phyloP scores from a whole-genome alignment of 1,140 invertebrate species.

The Orussus abietinus region DNA sequence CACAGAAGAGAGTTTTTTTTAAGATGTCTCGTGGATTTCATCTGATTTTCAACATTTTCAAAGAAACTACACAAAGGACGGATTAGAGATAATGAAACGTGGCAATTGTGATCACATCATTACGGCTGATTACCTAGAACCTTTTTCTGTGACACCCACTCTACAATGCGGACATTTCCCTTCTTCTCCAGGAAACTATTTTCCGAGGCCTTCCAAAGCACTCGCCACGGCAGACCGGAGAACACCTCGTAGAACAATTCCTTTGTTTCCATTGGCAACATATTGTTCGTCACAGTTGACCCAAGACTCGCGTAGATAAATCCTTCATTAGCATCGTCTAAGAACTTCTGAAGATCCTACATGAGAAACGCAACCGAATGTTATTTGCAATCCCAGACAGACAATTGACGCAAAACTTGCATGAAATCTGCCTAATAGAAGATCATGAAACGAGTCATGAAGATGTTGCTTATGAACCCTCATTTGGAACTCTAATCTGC shows the following conservation, averaged over 20 bases:
- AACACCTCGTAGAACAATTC: slow-evolving; percentile 53
- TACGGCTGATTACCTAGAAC: slow-evolving; percentile 35
- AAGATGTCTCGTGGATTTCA: too few relatives aligned
- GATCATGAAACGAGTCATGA: too few relatives aligned
- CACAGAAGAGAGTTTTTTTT: too few relatives aligned
- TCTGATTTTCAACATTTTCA: too few relatives aligned
- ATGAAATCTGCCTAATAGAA: too few relatives aligned
- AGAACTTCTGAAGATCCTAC: slow-evolving; percentile 47
- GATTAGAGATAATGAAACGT: too few relatives aligned
- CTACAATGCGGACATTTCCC: slow-evolving; percentile 36
- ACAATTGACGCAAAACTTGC: too few relatives aligned
- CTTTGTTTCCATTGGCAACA: slow-evolving; percentile 24
- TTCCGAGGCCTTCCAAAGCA: slow-evolving; percentile 35
- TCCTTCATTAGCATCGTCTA: slow-evolving; percentile 50
- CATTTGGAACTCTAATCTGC: too few relatives aligned
- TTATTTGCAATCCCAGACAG: slow-evolving; percentile 8
- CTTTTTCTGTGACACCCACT: slow-evolving; percentile 47
- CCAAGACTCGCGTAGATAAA: slow-evolving; percentile 61
- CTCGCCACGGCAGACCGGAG: slow-evolving; percentile 26
- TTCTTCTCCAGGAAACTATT: slow-evolving; percentile 3
- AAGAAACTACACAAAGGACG: too few relatives aligned
- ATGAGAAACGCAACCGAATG: slow-evolving; percentile 9
- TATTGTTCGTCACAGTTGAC: slow-evolving; percentile 38
- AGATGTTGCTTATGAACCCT: too few relatives aligned
- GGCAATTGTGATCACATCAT: too few relatives aligned